Conservation (phyloP, 2,113 vertebrate species). For the Ursus arctos region DNA sequence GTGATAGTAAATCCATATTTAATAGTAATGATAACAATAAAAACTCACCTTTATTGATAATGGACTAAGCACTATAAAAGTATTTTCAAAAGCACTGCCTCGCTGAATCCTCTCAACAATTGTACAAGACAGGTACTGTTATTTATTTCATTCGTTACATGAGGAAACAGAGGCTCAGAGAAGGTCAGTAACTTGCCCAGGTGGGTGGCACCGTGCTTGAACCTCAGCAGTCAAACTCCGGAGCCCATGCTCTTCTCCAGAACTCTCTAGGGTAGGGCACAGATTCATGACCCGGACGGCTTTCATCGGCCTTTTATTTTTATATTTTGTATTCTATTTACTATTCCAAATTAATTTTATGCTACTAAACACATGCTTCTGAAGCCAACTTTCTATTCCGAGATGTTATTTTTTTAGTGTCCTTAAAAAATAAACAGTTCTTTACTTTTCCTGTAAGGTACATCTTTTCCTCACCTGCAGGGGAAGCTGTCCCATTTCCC, state of each 20-base stretch:
- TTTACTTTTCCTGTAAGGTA: neutral
- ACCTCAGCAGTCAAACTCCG: neutral
- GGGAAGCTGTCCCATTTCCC: neutral
- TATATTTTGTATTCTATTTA: neutral
- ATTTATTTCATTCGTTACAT: neutral
- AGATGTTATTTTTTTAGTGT: neutral
- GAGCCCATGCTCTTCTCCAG: neutral
- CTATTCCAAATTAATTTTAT: neutral
- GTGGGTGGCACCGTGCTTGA: neutral
- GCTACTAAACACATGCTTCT: slow-evolving; percentile 24
- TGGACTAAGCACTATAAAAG: neutral
- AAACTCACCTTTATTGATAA: neutral
- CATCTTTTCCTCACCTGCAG: neutral
- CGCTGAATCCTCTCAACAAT: neutral
- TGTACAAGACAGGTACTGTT: neutral
- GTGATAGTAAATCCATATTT: slow-evolving; percentile 4
- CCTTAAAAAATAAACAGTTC: neutral
- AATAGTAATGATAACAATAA: neutral
- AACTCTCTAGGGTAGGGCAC: neutral
- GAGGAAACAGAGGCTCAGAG: slow-evolving; percentile 13
- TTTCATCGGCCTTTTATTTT: neutral
- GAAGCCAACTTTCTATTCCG: slow-evolving; percentile 20
- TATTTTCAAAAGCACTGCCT: slow-evolving; percentile 15
- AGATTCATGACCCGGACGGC: neutral
- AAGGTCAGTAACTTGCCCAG: neutral